Percentiles rank a stretch among this genome's conserved stretches.
Conservation (phyloP, 2,797 vertebrate genomes). For the Rhodeus uyekii region DNA sequence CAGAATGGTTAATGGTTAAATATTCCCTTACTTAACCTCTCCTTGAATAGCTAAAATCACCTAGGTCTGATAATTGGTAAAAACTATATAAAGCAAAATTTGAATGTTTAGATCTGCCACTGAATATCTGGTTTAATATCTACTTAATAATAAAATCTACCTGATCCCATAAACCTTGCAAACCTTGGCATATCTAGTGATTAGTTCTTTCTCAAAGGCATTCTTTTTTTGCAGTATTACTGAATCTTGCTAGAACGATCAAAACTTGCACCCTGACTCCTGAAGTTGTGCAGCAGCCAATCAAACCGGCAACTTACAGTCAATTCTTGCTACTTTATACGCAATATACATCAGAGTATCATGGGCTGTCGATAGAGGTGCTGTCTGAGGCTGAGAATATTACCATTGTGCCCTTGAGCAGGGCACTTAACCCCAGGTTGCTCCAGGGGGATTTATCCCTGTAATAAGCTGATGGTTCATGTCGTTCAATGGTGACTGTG, state of each 20-base stretch:
- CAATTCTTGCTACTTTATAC: background rate
- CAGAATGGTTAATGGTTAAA: background rate
- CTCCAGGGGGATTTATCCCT: conserved; percentile 15
- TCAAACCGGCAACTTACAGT: background rate
- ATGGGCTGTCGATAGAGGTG: background rate
- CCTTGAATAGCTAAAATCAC: too few relatives aligned
- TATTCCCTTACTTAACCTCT: background rate
- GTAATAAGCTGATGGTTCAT: conserved; percentile 3
- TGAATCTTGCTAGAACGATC: background rate
- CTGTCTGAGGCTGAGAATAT: background rate
- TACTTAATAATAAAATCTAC: background rate
- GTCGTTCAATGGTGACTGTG: background rate
- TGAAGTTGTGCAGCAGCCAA: background rate
- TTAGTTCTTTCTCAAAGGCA: background rate
- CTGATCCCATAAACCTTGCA: background rate
- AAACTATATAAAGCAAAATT: background rate
- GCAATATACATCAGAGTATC: background rate
- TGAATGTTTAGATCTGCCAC: background rate
- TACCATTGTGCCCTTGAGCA: background rate
- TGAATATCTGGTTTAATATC: background rate
- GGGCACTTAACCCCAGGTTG: conserved; percentile 13
- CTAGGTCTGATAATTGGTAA: background rate
- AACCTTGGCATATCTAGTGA: background rate
- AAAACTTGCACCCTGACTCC: background rate
- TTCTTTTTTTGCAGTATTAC: background rate